Conservation (phyloP, 2,888 invertebrate genomes). For the Coremacera marginata region DNA sequence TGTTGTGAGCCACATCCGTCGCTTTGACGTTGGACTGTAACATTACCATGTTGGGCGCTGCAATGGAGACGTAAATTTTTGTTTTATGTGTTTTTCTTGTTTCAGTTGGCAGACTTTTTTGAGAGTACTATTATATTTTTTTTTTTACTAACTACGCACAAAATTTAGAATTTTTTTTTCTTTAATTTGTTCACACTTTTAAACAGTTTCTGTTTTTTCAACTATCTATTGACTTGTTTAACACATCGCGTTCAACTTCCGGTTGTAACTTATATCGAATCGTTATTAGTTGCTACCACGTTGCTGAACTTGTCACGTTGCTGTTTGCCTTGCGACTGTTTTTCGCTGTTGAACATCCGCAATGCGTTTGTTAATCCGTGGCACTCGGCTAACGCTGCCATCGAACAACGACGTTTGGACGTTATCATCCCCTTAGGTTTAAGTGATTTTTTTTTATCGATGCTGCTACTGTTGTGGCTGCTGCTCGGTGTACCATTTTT, state of each 20-base stretch:
- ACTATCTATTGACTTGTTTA: background rate
- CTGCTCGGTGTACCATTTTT: constrained; percentile 1
- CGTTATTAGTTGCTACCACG: background rate
- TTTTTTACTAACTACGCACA: constrained; percentile 11
- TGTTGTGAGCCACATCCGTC: constrained; percentile 49
- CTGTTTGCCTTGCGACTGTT: constrained; percentile 66
- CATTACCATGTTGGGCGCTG: constrained; percentile 66
- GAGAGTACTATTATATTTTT: constrained; percentile 8
- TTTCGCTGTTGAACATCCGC: constrained; percentile 51
- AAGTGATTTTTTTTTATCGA: constrained; percentile 7
- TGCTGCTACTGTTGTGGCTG: constrained; percentile 2
- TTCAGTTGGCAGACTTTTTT: constrained; percentile 32
- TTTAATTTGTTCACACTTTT: background rate
- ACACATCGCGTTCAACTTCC: background rate
- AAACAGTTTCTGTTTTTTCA: background rate
- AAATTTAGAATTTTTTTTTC: constrained; percentile 12
- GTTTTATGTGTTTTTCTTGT: constrained; percentile 2
- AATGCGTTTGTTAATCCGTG: constrained; percentile 49
- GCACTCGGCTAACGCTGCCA: constrained; percentile 6
- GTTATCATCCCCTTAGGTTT: constrained; percentile 1
- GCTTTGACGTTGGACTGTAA: constrained; percentile 66
- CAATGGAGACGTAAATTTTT: background rate
- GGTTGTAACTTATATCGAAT: background rate
- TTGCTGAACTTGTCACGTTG: constrained; percentile 58
- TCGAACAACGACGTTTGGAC: background rate